Conservation (phyloP, 2,888 invertebrate species). For the Standfussiana lucernea region DNA sequence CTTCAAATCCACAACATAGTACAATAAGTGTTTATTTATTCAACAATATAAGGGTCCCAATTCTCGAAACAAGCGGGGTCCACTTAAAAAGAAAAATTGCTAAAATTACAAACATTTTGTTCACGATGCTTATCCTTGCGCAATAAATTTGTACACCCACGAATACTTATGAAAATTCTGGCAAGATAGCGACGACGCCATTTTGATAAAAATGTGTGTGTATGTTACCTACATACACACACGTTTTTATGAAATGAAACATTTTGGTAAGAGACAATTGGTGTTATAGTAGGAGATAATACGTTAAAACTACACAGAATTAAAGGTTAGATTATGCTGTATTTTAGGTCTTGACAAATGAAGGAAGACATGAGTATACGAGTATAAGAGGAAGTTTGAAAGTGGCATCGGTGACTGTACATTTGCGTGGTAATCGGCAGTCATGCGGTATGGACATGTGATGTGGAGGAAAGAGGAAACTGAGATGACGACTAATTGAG, state of each 20-base stretch:
- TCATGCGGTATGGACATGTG: background rate
- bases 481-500: background rate
- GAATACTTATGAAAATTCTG: slow-evolving; percentile 81
- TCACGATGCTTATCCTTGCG: slow-evolving; percentile 79
- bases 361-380: background rate
- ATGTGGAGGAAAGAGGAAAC: background rate
- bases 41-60: slow-evolving; percentile 58
- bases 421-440: background rate
- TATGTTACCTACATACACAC: no score
- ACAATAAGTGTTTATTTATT: slow-evolving; percentile 63
- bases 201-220: slow-evolving; percentile 58
- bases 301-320: background rate
- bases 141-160: slow-evolving; percentile 82
- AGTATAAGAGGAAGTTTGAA: background rate
- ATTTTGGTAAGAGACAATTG: slow-evolving; percentile 47
- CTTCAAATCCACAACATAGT: slow-evolving; percentile 46
- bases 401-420: background rate
- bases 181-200: slow-evolving; percentile 54
- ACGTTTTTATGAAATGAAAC: slow-evolving; percentile 43
- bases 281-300: background rate
- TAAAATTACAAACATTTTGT: slow-evolving; percentile 86
- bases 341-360: background rate
- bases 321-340: background rate
- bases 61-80: slow-evolving; percentile 60
- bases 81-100: slow-evolving; percentile 77